phyloP scores from a whole-genome alignment of 2,113 vertebrate species.

The Todiramphus saurophagus region DNA sequence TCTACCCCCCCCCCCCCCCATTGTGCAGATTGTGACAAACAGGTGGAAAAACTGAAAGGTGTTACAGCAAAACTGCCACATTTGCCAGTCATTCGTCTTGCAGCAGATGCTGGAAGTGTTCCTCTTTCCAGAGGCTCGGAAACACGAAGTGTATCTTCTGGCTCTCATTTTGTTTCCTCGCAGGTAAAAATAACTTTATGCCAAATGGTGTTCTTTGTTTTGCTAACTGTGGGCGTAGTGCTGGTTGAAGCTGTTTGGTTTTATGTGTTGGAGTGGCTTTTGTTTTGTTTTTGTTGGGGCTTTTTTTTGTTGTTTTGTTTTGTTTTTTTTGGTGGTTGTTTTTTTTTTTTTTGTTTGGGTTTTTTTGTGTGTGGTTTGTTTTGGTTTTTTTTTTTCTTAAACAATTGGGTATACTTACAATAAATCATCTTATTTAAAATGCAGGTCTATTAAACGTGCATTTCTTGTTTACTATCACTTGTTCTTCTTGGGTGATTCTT shows the following conservation, averaged over 20 bases:
- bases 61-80: constrained; percentile 48
- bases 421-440: not conserved
- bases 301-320: not conserved
- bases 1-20: too few relatives aligned
- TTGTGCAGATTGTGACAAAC: constrained; percentile 57
- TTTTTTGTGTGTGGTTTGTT: not conserved
- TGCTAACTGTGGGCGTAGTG: not conserved
- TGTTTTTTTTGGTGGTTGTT: not conserved
- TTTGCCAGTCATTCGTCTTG: not conserved
- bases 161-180: constrained; percentile 45
- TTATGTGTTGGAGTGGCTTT: not conserved
- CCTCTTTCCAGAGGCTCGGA: constrained; percentile 76
- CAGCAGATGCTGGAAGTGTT: constrained; percentile 27
- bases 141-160: constrained; percentile 53
- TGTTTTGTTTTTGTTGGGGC: not conserved
- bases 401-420: not conserved
- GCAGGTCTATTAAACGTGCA: not conserved
- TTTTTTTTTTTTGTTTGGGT: not conserved
- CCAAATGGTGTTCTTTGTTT: not conserved
- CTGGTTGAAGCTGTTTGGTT: not conserved
- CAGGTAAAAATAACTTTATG: constrained; percentile 69
- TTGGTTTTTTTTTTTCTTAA: not conserved
- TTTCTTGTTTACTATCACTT: not conserved
- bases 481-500: not conserved
- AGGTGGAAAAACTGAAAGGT: constrained; percentile 50